These are phyloP conservation scores for Pristionchus japonicus DNA, from an alignment of 2,888 invertebrate genomes.

Conservation along the genomic window DNA sequence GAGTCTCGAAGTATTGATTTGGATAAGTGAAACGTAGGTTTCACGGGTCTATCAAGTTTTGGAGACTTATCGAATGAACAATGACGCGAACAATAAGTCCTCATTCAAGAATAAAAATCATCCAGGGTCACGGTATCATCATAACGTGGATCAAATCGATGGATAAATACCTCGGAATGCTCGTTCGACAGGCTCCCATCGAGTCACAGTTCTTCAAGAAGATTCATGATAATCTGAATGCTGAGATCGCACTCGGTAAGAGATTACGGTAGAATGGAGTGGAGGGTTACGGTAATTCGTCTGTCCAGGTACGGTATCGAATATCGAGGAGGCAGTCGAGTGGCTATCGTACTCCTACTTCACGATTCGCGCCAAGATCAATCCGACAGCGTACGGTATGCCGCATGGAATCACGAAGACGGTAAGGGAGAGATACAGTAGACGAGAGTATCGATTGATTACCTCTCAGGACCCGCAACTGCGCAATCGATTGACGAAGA, in stretches of 20 bases:
- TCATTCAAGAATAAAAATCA: slow-evolving; percentile 77
- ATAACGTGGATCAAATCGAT: slow-evolving; percentile 93
- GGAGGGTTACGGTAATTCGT: not conserved
- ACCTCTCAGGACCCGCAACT: slow-evolving; percentile 83
- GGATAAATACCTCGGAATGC: slow-evolving; percentile 88
- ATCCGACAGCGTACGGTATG: slow-evolving; percentile 87
- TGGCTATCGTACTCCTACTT: slow-evolving; percentile 98
- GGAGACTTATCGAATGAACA: not conserved
- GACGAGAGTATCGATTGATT: not conserved
- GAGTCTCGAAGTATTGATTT: not conserved
- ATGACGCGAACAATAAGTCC: not conserved
- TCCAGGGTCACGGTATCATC: slow-evolving; percentile 87
- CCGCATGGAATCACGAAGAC: slow-evolving; percentile 78
- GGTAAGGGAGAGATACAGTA: slow-evolving; percentile 45
- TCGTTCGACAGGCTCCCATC: slow-evolving; percentile 97
- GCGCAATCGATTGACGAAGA: slow-evolving; percentile 84
- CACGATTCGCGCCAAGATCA: slow-evolving; percentile 91
- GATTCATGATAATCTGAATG: slow-evolving; percentile 95
- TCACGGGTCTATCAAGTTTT: not conserved
- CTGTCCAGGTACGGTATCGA: slow-evolving; percentile 91
- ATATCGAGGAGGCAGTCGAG: slow-evolving; percentile 93
- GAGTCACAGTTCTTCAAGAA: slow-evolving; percentile 95
- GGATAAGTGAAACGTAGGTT: not conserved
- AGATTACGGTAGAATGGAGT: not conserved
- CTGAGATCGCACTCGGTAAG: slow-evolving; percentile 83